Evolutionary conservation across 2,113 vertebrate genomes (phyloP), one percentile per base, ranked within the genome.

Genomic region (Anarhynchus alexandrinus): DNA sequence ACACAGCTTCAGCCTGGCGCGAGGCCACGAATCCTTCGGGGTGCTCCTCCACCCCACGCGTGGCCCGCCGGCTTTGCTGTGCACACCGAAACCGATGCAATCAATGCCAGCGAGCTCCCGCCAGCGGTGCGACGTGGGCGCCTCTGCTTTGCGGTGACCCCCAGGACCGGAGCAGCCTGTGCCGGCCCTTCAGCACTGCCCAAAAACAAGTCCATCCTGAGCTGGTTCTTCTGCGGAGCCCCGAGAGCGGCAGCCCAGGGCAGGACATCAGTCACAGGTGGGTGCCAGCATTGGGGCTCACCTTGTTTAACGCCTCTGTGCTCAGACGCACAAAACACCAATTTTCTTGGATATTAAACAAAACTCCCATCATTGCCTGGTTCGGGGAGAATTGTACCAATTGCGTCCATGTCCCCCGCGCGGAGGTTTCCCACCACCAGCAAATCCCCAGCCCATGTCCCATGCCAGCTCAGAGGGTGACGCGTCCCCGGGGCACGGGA

Each of bases 391-490:
- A 13, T 18, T 9, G 19, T 7, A 45, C 59, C 43, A 43, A 43
- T 13, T 8, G 47, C 47, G 30, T 4, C 38, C 0, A 1, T 30
- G 30, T 22, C 13, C 52, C 40, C 29, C 1, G 0, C 0, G 0
- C 45, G 7, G 1, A 2, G 27, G 16, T 42, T 25, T 30, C 49
- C 54, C 83, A 64, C 90, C 17, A 10, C 61, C 5, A 6, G 34
- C 79, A 70, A 49, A 30, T 20, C 12, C 45, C 45, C 38, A 2
- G 45, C 6, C 49, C 57, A 0, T 2, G 12, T 38, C 34, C 66
- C 34, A 0, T 7, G 34, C 15, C 4, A 5, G 57, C 47, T 62
- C 8, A 7, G 59, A 19, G 36, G 13, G 38, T 1, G 10, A 10
- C 43, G 36, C 64, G 5, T 18, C 22, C 54, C 66, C 47, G 7